Conservation (phyloP, 2,797 vertebrate genomes). For the Coranthus polyacanthus region DNA sequence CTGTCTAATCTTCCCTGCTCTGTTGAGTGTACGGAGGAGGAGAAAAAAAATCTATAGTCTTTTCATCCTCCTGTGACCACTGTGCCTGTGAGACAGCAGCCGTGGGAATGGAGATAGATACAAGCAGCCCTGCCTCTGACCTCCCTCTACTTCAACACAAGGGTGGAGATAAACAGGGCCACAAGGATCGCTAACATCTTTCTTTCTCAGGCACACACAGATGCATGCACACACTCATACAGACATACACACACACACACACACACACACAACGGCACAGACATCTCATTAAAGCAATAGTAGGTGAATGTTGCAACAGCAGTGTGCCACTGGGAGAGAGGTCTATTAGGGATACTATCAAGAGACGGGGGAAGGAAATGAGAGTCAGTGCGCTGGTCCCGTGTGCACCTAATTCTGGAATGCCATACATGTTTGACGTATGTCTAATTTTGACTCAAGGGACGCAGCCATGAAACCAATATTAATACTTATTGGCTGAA, state of each 20-base stretch:
- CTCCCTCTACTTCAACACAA: slow-evolving; percentile 78
- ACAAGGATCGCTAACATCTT: slow-evolving; percentile 79
- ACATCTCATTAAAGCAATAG: slow-evolving; percentile 82
- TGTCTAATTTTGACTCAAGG: slow-evolving; percentile 62
- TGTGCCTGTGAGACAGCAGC: slow-evolving; percentile 81
- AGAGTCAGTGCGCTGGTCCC: slow-evolving; percentile 61
- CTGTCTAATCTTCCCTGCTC: slow-evolving; percentile 78
- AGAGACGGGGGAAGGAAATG: slow-evolving; percentile 73
- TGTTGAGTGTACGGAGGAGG: slow-evolving; percentile 63
- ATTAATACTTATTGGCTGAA: slow-evolving; percentile 65
- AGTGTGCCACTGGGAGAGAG: slow-evolving; percentile 77
- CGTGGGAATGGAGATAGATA: slow-evolving; percentile 83
- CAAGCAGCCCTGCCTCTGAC: slow-evolving; percentile 80
- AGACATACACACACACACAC: not conserved
- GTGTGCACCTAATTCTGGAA: slow-evolving; percentile 56
- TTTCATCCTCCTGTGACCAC: slow-evolving; percentile 83
- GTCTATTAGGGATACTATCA: slow-evolving; percentile 82
- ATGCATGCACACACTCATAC: slow-evolving; percentile 34
- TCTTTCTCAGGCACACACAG: slow-evolving; percentile 69
- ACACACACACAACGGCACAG: slow-evolving; percentile 44
- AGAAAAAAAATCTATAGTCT: slow-evolving; percentile 81
- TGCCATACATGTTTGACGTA: slow-evolving; percentile 62
- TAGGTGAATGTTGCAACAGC: slow-evolving; percentile 80
- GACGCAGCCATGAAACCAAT: slow-evolving; percentile 24
- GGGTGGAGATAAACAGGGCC: slow-evolving; percentile 82